These are phyloP conservation scores for Ametastegia equiseti DNA, from an alignment of 2,888 invertebrate genomes.

Conservation along the genomic window DNA sequence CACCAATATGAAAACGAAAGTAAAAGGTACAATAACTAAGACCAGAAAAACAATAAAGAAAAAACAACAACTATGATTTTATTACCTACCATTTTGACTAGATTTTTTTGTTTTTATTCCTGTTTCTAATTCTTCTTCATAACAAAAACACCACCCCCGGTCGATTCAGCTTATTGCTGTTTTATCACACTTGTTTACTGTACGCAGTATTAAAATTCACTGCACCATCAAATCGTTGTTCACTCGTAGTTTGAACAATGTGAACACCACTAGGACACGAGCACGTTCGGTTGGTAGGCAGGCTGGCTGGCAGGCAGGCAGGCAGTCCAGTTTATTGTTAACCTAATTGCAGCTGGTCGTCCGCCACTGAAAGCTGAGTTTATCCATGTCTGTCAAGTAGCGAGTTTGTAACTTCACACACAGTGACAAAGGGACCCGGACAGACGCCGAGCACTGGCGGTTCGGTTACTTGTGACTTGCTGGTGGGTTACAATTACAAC, in stretches of 20 bases:
- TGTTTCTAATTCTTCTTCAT: background rate
- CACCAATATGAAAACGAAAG: background rate
- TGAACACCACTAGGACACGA: background rate
- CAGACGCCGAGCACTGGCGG: background rate
- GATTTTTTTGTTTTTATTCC: background rate
- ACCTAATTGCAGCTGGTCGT: slow-evolving; percentile 40
- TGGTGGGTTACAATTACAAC: background rate
- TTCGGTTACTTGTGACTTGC: background rate
- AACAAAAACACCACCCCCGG: background rate
- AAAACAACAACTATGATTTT: background rate
- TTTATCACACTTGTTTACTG: background rate
- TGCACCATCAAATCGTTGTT: background rate
- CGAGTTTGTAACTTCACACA: background rate
- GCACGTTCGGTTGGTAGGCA: background rate
- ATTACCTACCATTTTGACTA: slow-evolving; percentile 32
- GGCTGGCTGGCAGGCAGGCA: too few species aligned
- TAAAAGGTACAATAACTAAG: background rate
- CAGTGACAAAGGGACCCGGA: background rate
- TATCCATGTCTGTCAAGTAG: slow-evolving; percentile 25
- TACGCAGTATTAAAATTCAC: background rate
- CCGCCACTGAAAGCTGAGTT: slow-evolving; percentile 19
- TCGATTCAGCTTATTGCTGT: background rate
- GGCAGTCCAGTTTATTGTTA: slow-evolving; percentile 30
- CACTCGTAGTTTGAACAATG: background rate
- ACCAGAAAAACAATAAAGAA: background rate